Evolutionary conservation across 2,797 vertebrate genomes (phyloP).

Genomic region (Typhlichthys subterraneus): DNA sequence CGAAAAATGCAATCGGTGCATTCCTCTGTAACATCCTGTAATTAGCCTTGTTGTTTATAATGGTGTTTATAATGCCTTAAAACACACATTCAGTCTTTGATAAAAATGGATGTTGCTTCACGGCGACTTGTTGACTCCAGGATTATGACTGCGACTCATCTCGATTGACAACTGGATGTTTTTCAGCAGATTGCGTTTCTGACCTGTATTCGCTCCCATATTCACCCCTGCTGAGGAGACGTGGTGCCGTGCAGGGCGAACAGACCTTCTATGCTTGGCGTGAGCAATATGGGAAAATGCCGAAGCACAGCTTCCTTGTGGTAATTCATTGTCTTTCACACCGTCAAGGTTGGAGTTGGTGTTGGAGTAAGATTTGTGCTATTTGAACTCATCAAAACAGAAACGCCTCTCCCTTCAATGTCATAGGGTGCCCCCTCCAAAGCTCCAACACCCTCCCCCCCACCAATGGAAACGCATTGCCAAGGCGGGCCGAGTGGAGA

Average conservation of each 20-base stretch:
- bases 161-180: slow-evolving; percentile 21
- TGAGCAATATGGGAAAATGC: slow-evolving; percentile 37
- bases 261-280: slow-evolving; percentile 7
- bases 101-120: slow-evolving; percentile 20
- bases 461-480: too few relatives aligned
- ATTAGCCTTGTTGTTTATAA: too few relatives aligned
- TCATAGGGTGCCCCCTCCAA: too few relatives aligned
- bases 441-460: too few relatives aligned
- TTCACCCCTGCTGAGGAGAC: slow-evolving; percentile 39
- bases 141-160: slow-evolving; percentile 18
- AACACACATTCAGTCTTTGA: neutral
- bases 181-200: slow-evolving; percentile 15
- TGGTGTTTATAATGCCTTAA: neutral
- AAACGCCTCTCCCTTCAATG: too few relatives aligned
- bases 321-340: slow-evolving; percentile 59
- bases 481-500: too few relatives aligned
- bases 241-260: neutral
- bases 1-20: too few relatives aligned
- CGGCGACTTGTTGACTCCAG: slow-evolving; percentile 27
- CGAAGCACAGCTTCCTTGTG: slow-evolving; percentile 33
- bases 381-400: too few relatives aligned
- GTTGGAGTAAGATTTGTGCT: too few relatives aligned
- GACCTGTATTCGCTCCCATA: slow-evolving; percentile 8
- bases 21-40: too few relatives aligned
- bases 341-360: slow-evolving; percentile 16